Conservation (phyloP, 2,797 vertebrate genomes). For the Rhincodon typus region DNA sequence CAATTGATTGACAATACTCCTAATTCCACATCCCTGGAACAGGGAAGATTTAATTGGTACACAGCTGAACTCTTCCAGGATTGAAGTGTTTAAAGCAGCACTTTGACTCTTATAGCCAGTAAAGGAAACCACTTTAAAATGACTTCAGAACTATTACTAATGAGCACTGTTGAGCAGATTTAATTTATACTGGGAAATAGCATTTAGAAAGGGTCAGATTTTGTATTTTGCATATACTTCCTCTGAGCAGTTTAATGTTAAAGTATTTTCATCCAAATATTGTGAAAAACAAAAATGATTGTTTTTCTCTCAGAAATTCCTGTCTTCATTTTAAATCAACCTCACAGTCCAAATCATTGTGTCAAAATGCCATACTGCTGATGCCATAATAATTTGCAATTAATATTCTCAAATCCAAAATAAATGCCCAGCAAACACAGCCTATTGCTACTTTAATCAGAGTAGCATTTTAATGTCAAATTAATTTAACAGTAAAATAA, state of each 20-base stretch:
- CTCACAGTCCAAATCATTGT: background rate
- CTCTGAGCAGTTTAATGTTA: background rate
- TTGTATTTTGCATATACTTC: background rate
- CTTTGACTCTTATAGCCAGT: conserved; percentile 58
- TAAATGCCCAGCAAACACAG: background rate
- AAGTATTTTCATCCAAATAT: background rate
- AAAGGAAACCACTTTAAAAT: conserved; percentile 59
- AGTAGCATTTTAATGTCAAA: background rate
- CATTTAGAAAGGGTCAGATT: conserved; percentile 39
- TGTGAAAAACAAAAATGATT: background rate
- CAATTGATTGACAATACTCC: conserved; percentile 70
- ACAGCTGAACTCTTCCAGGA: conserved; percentile 62
- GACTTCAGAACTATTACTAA: conserved; percentile 57
- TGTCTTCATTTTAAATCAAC: background rate
- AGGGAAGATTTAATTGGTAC: conserved; percentile 54
- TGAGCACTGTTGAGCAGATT: conserved; percentile 52
- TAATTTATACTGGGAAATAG: conserved; percentile 43
- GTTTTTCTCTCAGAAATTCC: background rate
- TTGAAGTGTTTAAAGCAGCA: conserved; percentile 53
- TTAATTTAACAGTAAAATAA: background rate
- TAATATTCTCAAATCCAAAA: background rate
- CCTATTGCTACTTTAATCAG: background rate
- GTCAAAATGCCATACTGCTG: too few relatives aligned
- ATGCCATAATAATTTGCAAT: too few relatives aligned
- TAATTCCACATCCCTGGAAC: conserved; percentile 52